Conservation (phyloP, 2,113 vertebrate genomes). For the Mesembrinibis cayennensis region DNA sequence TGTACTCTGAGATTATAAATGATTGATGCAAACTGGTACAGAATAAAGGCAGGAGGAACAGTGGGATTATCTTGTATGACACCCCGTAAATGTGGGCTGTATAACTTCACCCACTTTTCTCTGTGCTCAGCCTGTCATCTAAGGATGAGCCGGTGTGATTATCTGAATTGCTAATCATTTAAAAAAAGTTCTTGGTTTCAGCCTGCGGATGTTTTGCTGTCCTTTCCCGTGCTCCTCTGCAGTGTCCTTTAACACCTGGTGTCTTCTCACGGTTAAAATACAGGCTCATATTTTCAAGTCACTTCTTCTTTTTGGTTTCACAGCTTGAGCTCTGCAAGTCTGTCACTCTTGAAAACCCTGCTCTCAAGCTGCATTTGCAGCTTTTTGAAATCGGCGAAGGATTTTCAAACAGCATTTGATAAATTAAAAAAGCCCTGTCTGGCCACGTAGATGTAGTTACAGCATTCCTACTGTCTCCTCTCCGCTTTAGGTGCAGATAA, state of each 20-base stretch:
- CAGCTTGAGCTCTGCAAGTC: not conserved
- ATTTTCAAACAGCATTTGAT: not conserved
- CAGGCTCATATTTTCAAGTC: not conserved
- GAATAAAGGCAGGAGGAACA: not conserved
- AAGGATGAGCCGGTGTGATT: not conserved
- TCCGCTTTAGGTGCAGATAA: accelerated
- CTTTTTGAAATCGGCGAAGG: not conserved
- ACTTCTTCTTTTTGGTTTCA: not conserved
- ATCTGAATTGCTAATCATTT: not conserved
- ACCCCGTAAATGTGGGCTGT: not conserved
- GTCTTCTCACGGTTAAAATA: not conserved
- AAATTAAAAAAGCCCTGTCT: not conserved
- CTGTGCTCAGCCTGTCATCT: not conserved
- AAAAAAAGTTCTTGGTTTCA: accelerated
- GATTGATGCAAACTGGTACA: not conserved
- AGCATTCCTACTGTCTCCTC: accelerated
- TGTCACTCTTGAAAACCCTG: not conserved
- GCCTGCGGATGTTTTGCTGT: not conserved
- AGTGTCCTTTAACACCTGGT: not conserved
- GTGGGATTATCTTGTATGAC: not conserved
- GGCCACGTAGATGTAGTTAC: accelerated
- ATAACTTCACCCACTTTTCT: not conserved
- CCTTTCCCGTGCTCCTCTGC: not conserved
- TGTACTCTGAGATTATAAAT: not conserved
- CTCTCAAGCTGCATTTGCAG: not conserved